Base-by-base conservation (phyloP, 1,140 invertebrate genomes). In the Lordiphosa clarofinis region DNA sequence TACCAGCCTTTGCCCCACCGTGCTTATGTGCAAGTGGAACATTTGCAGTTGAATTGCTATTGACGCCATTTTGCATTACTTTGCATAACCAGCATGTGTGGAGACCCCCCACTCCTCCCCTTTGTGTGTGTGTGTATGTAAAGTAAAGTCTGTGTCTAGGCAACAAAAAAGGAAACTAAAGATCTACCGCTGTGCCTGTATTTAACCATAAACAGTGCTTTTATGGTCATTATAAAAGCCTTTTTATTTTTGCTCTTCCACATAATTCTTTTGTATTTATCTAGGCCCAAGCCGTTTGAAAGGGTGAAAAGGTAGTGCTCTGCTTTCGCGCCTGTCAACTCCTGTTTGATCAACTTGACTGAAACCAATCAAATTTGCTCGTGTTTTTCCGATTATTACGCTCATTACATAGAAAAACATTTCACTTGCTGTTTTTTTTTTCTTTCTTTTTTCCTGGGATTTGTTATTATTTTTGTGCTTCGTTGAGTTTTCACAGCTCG, bases 401-500 rank as follows among this genome's bases (percentile, higher is more conserved):
- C 75, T 82, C 76, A 81, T 81, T 81, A 81, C 61, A 82, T 81
- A 65, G 72, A 46, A 73, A 73, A 78, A 79, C 74, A 79, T 78
- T 73, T 61, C 53, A 71, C 62, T 81, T n/a, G n/a, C n/a, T 56
- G 46, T 42, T 33, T 59, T 52, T 55, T 53, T 56, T 74, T 58
- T 60, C 57, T 54, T 15, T 53, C 49, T 68, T 40, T 56, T 56
- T 52, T 56, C 24, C 63, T 15, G 46, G 71, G 61, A 68, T 81
- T 81, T 81, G 75, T 81, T 81, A 81, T 81, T 81, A 81, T 81
- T 81, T 81, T 81, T 74, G 76, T 81, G 75, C 75, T 75, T 82
- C 61, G 76, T 50, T 81, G 75, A 52, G 42, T 75, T 81, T 81
- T 76, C 70, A 75, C 68, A 79, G 76, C 73, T 74, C 64, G 66